These are phyloP conservation scores for Bungarus multicinctus DNA, from an alignment of 2,113 vertebrate genomes.

Conservation along the genomic window DNA sequence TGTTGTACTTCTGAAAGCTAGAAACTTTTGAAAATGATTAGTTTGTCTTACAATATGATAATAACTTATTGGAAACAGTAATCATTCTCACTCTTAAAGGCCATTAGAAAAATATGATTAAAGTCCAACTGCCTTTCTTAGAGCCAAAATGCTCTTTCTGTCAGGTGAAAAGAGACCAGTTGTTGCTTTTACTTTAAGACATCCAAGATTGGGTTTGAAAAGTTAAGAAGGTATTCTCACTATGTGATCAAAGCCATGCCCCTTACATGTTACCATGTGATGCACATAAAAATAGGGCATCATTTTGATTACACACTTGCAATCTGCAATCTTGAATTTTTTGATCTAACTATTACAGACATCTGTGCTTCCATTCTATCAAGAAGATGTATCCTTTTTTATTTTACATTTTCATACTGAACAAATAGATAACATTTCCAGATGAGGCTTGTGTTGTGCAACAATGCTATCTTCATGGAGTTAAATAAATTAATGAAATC, in stretches of 20 bases:
- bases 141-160: neutral
- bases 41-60: neutral
- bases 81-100: neutral
- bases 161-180: neutral
- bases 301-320: neutral
- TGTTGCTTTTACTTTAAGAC: neutral
- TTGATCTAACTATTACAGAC: neutral
- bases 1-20: slow-evolving; percentile 16
- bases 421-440: neutral
- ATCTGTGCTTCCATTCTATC: neutral
- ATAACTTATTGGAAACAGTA: neutral
- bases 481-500: neutral
- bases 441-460: neutral
- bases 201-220: neutral
- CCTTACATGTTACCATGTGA: neutral
- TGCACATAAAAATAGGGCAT: neutral
- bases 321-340: neutral
- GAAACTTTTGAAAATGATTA: neutral
- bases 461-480: neutral
- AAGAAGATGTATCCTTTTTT: neutral
- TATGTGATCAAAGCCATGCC: neutral
- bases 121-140: neutral
- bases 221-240: neutral
- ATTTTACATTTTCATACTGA: neutral
- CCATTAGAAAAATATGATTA: neutral